These are phyloP conservation scores for Ailuropoda melanoleuca DNA, from an alignment of 2,113 vertebrate genomes.

Conservation along the genomic window DNA sequence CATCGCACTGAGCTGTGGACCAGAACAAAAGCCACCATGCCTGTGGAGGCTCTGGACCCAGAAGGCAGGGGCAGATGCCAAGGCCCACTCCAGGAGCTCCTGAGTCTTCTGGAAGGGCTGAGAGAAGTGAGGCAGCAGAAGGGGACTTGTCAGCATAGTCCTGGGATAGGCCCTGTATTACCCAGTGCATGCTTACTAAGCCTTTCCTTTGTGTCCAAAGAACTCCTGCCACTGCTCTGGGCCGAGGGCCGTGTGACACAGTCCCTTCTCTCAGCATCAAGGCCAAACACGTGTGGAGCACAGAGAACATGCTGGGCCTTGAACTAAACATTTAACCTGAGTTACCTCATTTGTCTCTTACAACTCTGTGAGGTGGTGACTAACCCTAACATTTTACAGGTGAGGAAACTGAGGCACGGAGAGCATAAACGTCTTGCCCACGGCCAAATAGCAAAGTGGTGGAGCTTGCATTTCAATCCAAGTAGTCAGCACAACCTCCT, in stretches of 20 bases:
- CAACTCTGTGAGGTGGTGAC: neutral
- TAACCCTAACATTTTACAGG: neutral
- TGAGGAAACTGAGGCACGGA: neutral
- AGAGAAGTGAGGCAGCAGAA: neutral
- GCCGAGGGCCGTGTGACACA: neutral
- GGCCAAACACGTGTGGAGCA: neutral
- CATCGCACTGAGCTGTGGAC: neutral
- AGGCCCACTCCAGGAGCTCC: neutral
- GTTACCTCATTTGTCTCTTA: neutral
- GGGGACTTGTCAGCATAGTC: neutral
- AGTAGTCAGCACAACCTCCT: neutral
- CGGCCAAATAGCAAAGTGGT: neutral
- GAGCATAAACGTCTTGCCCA: neutral
- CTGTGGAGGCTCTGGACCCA: neutral
- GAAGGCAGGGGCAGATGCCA: neutral
- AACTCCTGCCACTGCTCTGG: neutral
- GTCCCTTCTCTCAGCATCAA: neutral
- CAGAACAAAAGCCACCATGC: neutral
- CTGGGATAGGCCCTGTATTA: neutral
- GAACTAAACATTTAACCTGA: neutral
- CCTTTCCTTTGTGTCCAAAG: neutral
- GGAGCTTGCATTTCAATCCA: neutral
- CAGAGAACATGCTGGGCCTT: neutral
- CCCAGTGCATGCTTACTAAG: neutral
- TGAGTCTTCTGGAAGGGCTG: neutral